phyloP scores from a whole-genome alignment of 2,888 invertebrate genomes.

The Polydrusus cervinus region DNA sequence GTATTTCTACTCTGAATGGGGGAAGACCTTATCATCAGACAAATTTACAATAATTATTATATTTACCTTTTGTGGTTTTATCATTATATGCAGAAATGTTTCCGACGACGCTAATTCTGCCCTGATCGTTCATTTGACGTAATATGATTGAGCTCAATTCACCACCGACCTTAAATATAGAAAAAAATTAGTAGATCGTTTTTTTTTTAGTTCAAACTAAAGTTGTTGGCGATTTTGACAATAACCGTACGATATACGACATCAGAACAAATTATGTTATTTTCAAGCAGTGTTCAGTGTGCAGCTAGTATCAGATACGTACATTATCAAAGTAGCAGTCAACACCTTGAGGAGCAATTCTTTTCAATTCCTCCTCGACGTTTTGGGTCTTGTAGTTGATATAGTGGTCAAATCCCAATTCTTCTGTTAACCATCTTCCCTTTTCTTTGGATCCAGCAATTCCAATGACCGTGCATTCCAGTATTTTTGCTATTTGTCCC shows the following conservation, averaged over 20 bases:
- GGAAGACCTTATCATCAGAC: too few species aligned
- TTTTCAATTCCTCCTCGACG: conserved; percentile 73
- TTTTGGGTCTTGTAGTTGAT: conserved; percentile 82
- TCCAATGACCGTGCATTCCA: conserved; percentile 80
- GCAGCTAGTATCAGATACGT: too few species aligned
- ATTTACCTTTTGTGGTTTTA: conserved; percentile 56
- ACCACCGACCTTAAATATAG: conserved; percentile 76
- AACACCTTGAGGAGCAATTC: conserved; percentile 80
- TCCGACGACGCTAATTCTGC: conserved; percentile 81
- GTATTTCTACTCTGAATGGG: too few species aligned
- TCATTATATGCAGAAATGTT: conserved; percentile 81
- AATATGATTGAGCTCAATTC: conserved; percentile 78
- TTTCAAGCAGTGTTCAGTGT: too few species aligned
- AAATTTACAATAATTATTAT: too few species aligned
- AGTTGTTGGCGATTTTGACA: too few species aligned
- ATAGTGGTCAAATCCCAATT: conserved; percentile 79
- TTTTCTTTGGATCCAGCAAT: conserved; percentile 82
- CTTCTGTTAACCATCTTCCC: conserved; percentile 78
- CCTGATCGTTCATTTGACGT: conserved; percentile 78
- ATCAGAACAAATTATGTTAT: too few species aligned
- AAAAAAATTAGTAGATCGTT: not conserved
- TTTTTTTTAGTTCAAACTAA: too few species aligned
- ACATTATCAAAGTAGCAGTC: conserved; percentile 88
- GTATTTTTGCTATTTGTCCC: conserved; percentile 85
- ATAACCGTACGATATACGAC: too few species aligned